Conservation (phyloP, 2,888 invertebrate genomes). For the Noctuana brunneofusca region DNA sequence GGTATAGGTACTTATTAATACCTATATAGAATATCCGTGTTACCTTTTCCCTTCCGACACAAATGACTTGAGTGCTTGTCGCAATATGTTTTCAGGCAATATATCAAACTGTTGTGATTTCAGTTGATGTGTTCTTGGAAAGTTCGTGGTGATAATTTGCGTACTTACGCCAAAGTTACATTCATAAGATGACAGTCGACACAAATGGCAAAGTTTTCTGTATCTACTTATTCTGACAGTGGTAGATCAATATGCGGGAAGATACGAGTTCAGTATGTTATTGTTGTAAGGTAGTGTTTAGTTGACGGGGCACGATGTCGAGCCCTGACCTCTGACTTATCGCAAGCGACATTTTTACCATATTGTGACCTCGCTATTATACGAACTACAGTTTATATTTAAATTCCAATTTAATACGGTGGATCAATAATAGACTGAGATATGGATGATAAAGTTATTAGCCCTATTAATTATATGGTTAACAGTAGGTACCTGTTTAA, state of each 20-base stretch:
- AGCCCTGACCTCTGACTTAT: too few relatives aligned
- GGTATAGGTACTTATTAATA: not conserved
- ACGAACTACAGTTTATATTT: too few relatives aligned
- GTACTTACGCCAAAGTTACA: conserved; percentile 18
- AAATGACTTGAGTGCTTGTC: conserved; percentile 5
- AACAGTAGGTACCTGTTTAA: too few relatives aligned
- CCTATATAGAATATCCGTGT: not conserved
- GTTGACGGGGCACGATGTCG: too few relatives aligned
- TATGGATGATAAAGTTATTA: too few relatives aligned
- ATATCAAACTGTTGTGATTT: conserved; percentile 14
- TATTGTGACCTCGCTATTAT: too few relatives aligned
- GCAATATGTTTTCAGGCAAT: conserved; percentile 7
- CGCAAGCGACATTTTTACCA: too few relatives aligned
- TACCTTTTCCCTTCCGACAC: not conserved
- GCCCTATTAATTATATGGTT: too few relatives aligned
- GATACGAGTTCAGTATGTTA: not conserved
- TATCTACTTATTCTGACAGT: conserved; percentile 9
- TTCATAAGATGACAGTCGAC: conserved; percentile 16
- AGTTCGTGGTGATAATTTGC: conserved; percentile 17
- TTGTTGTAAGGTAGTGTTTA: not conserved
- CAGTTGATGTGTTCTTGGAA: conserved; percentile 10
- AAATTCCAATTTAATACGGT: too few relatives aligned
- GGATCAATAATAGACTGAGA: too few relatives aligned
- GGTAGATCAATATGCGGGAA: conserved; percentile 9
- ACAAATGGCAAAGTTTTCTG: conserved; percentile 28